Evolutionary conservation across 1,140 invertebrate genomes (phyloP), one percentile per base, ranked within the genome.

Genomic region (Callitettix versicolor): DNA sequence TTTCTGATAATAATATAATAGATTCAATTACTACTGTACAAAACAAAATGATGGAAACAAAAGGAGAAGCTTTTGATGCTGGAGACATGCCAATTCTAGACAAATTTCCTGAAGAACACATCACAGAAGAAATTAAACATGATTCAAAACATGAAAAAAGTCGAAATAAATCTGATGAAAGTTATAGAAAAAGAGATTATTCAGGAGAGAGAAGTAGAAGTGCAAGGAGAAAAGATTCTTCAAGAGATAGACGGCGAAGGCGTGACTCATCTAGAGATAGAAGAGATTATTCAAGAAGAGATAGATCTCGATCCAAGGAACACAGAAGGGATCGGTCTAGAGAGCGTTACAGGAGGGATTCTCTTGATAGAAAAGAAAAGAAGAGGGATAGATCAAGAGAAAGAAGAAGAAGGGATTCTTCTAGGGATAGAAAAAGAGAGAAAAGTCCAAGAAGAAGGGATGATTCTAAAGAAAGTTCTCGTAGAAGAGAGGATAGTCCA

Each of bases 371-470:
- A 17, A 51, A 34, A 38, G 36, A 12, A 36, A 51, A 21, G 22
- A 38, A 22, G 30, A 46, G 44, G 38, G 44, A 48, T 38, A 47
- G 54, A 15, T 55, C 54, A 15, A 55, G 46, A 49, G 44, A 48
- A 6, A 34, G 54, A 30, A 47, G 44, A 14, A n/a, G 12, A 20
- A 44, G 53, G n/a, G 20, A 41, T 18, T 48, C 46, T n/a, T 17
- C 48, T 34, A 36, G 30, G 40, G 44, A 48, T 17, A 36, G 54
- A 40, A 20, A 30, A 21, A 48, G 54, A 55, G 44, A 48, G 5
- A 47, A 33, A 17, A 47, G 54, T 18, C 42, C 26, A 7, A n/a
- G 53, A 15, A 30, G 54, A 34, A 55, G 54, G 24, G 47, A 44
- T 40, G 54, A 49, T 18, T 38, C 48, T 14, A 48, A 36, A 49